Percentiles rank a stretch among this genome's conserved stretches.
Conservation (phyloP, 2,113 vertebrate genomes). For the Hydrochoerus hydrochaeris region DNA sequence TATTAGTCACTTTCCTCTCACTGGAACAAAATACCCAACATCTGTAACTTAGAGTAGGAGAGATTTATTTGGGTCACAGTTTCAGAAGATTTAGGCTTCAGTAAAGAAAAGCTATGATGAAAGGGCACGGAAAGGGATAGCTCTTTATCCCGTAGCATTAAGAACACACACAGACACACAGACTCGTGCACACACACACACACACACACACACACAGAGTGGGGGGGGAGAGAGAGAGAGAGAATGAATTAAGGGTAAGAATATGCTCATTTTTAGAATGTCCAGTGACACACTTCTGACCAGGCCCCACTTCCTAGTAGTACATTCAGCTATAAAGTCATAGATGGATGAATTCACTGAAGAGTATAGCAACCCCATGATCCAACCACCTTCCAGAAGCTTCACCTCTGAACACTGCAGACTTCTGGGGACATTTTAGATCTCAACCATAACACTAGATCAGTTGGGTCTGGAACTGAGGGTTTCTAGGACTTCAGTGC, state of each 20-base stretch:
- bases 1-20: neutral
- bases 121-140: neutral
- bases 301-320: neutral
- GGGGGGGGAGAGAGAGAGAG: no score
- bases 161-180: neutral
- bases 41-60: neutral
- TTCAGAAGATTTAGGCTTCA: neutral
- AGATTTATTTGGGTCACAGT: neutral
- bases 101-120: neutral
- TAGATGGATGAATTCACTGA: neutral
- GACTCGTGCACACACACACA: no score
- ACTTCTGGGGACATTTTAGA: neutral
- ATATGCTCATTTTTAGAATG: neutral
- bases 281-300: neutral
- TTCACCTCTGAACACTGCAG: neutral
- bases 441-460: neutral
- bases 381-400: neutral
- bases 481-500: neutral
- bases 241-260: neutral
- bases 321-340: neutral
- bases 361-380: neutral
- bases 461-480: neutral
- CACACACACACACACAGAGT: no score
- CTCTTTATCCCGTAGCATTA: neutral
- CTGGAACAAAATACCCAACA: neutral